A percentile compares a stretch with the other conserved stretches of the same genome.
Evolutionary conservation across 2,888 invertebrate genomes (phyloP).

Genomic region (Philereme vetulata): DNA sequence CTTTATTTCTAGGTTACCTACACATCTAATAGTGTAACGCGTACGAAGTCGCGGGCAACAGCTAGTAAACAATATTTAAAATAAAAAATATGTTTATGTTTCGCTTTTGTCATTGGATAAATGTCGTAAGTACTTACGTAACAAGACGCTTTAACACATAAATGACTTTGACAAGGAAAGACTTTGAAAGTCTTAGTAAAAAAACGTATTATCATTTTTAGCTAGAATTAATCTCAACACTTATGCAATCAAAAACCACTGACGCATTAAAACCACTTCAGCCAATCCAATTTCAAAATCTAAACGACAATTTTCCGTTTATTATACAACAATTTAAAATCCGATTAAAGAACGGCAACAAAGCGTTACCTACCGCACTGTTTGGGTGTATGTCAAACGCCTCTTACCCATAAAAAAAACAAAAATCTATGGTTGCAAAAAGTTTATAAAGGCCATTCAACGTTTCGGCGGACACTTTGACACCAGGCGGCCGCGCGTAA

Average conservation of each 20-base stretch:
- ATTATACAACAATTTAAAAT: constrained; percentile 46
- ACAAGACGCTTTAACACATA: too few species aligned
- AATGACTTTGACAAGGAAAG: too few species aligned
- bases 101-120: too few species aligned
- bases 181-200: too few species aligned
- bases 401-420: constrained; percentile 45
- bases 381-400: constrained; percentile 41
- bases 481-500: constrained; percentile 56
- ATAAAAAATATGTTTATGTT: too few species aligned
- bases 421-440: constrained; percentile 58
- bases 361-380: constrained; percentile 50
- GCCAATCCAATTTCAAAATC: constrained; percentile 37
- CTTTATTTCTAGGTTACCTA: too few species aligned
- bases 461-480: constrained; percentile 67
- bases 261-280: constrained; percentile 36
- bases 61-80: too few species aligned
- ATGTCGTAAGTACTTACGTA: too few species aligned
- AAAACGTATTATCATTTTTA: too few species aligned
- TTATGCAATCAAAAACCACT: constrained; percentile 23
- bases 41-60: too few species aligned
- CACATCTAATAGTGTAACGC: too few species aligned
- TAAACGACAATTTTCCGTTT: constrained; percentile 46
- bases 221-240: neutral
- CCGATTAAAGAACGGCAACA: constrained; percentile 43
- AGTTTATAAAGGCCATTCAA: constrained; percentile 44